Evolutionary conservation across 2,888 invertebrate genomes (phyloP).

Genomic region (Mylabris sibirica): DNA sequence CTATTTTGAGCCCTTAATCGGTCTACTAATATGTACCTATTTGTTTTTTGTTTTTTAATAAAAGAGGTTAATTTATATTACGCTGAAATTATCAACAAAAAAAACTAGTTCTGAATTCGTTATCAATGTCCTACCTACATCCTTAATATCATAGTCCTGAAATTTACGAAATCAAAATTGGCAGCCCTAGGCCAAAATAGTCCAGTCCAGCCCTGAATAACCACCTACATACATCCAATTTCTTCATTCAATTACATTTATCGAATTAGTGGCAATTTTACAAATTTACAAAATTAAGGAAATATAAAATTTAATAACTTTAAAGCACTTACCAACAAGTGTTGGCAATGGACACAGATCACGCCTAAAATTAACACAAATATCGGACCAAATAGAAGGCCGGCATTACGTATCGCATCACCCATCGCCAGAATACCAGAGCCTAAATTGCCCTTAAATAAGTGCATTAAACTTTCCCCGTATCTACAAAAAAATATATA

Average conservation of each 20-base stretch:
- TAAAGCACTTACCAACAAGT: slow-evolving; percentile 76
- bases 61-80: too few relatives aligned
- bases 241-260: neutral
- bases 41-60: too few relatives aligned
- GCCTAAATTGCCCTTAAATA: slow-evolving; percentile 95
- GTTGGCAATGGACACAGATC: slow-evolving; percentile 92
- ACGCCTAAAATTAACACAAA: slow-evolving; percentile 82
- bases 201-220: too few relatives aligned
- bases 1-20: too few relatives aligned
- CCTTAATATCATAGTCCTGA: too few relatives aligned
- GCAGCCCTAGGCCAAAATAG: too few relatives aligned
- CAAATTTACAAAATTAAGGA: neutral
- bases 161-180: too few relatives aligned
- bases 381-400: slow-evolving; percentile 81
- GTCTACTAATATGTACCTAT: too few relatives aligned
- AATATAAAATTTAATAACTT: neutral
- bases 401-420: slow-evolving; percentile 91
- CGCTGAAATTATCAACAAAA: too few relatives aligned
- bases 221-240: neutral
- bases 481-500: slow-evolving; percentile 67
- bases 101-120: too few relatives aligned
- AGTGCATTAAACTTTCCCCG: slow-evolving; percentile 86
- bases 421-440: slow-evolving; percentile 97
- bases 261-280: neutral
- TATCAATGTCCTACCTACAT: too few relatives aligned